Evolutionary conservation across 1,140 invertebrate species (phyloP), one percentile per base, ranked within the genome.

Genomic region (Mizuhopecten yessoensis): DNA sequence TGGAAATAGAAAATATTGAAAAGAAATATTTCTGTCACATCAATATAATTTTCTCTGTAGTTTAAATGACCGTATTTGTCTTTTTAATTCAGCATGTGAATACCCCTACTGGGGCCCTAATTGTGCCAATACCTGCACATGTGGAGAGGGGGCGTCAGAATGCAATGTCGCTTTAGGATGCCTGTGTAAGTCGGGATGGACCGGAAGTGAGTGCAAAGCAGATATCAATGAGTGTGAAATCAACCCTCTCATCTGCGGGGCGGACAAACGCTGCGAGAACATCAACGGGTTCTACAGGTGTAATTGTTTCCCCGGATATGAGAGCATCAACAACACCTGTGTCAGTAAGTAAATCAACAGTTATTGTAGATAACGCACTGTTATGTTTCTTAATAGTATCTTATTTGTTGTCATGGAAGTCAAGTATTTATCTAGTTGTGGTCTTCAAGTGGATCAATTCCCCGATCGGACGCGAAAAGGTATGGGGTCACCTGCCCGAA

Each of bases 181-280:
- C 87, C 34, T 91, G 2, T 91, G 91, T 86, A 87, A 87, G 17
- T 36, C 39, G 0, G 88, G 39, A 2, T 91, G 91, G 91, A 88
- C 45, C 7, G 91, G 88, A 34, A 17, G 45, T 13, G 87, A 45
- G 33, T 91, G 91, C 87, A 42, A 87, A 13, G 13, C 1, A 49
- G 89, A 93, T 33, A 34, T 91, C n/a, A 86, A 93, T 36, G 92
- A 93, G 42, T 93, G 92, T 89, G 33, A 33, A 20, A 34, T 34
- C 39, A 34, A 88, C 33, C 45, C 39, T 7, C n/a, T n/a, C 33
- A 89, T 88, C n/a, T 93, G 92, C 75, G 42, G 34, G 10, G 39
- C n/a, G 9, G 39, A 87, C 33, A 91, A 91, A 86, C 33, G 39
- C 1, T 93, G 92, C 86, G 17, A n/a, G 0, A 90, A 93, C 75